Evolutionary conservation across 2,888 invertebrate genomes (phyloP).

Genomic region (Watsonalla cultraria): DNA sequence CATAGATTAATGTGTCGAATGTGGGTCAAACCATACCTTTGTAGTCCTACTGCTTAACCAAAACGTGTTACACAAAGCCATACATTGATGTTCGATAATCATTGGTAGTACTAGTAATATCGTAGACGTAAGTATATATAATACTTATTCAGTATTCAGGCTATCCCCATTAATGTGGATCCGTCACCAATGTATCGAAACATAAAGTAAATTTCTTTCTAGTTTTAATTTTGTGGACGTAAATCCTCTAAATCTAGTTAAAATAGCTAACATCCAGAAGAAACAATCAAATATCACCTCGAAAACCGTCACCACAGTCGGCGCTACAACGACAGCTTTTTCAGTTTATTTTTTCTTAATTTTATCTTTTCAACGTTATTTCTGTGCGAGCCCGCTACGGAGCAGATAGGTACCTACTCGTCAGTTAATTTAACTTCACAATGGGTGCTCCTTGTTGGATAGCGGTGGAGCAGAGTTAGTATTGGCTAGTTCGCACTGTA

Average conservation of each 20-base stretch:
- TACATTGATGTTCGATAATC: no score
- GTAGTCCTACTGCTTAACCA: not conserved
- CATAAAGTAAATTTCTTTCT: not conserved
- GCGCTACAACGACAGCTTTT: not conserved
- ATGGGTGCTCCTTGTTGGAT: not conserved
- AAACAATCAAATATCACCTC: not conserved
- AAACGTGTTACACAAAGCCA: no score
- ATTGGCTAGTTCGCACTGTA: slow-evolving; percentile 50
- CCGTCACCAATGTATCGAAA: no score
- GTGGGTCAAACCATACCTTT: slow-evolving; percentile 41
- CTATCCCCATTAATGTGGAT: no score
- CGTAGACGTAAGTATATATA: no score
- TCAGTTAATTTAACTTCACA: not conserved
- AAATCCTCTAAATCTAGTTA: not conserved
- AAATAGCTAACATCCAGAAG: not conserved
- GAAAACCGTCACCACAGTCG: not conserved
- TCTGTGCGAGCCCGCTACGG: not conserved
- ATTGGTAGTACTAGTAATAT: no score
- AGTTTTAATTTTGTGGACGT: not conserved
- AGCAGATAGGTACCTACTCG: not conserved
- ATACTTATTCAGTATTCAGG: no score
- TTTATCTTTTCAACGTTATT: not conserved
- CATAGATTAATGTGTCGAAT: slow-evolving; percentile 34
- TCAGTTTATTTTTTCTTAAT: not conserved
- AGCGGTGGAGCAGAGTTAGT: slow-evolving; percentile 6